phyloP scores from a whole-genome alignment of 2,113 vertebrate species.

The Geococcyx californianus region DNA sequence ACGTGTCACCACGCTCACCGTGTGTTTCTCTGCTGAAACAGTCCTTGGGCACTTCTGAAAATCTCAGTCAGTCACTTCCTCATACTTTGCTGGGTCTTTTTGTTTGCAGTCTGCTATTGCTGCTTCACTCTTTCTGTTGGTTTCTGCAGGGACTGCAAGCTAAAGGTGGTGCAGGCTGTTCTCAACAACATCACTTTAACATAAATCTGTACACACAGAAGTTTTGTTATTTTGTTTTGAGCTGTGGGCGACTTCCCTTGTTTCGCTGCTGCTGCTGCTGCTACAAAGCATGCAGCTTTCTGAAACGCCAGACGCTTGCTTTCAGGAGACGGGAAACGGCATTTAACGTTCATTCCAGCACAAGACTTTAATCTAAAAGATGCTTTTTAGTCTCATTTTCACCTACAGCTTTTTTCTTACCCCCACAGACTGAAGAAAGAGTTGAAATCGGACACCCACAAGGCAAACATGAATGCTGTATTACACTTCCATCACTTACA shows the following conservation, averaged over 20 bases:
- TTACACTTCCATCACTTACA: not conserved
- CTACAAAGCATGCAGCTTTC: not conserved
- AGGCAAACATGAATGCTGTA: not conserved
- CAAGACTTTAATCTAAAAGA: not conserved
- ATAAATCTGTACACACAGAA: not conserved
- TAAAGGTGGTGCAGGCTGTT: not conserved
- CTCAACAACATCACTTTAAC: not conserved
- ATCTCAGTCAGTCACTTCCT: not conserved
- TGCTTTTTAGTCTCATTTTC: not conserved
- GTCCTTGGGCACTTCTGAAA: not conserved
- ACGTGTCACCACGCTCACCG: not conserved
- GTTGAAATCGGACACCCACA: not conserved
- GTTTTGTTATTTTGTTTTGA: not conserved
- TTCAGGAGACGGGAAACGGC: not conserved
- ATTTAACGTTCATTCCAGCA: not conserved
- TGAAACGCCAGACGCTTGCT: not conserved
- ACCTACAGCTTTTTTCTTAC: not conserved
- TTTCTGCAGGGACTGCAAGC: constrained; percentile 30
- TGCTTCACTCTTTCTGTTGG: constrained; percentile 24
- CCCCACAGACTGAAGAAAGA: not conserved
- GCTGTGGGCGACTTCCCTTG: not conserved
- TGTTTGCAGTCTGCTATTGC: constrained; percentile 19
- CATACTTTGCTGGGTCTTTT: not conserved
- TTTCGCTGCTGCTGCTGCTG: not conserved
- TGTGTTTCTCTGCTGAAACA: not conserved